Evolutionary conservation across 2,888 invertebrate genomes (phyloP), one percentile per base, ranked within the genome.

Genomic region (Eupithecia subfuscata): DNA sequence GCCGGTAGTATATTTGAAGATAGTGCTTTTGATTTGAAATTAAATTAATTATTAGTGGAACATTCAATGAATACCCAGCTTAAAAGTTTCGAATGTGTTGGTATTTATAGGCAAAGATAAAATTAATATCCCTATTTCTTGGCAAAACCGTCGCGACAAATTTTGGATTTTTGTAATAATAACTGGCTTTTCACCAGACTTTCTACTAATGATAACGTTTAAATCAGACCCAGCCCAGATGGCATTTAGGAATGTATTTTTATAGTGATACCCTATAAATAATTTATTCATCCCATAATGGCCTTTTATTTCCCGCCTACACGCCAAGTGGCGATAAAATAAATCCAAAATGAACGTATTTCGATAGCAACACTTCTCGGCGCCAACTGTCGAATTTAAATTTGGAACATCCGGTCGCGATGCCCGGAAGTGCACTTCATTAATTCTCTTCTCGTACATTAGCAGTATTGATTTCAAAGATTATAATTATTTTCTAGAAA

Each of bases 391-490:
- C 85, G 85, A 88, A 89, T 88, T 88, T 79, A 87, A 90, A 86
- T 85, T 83, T 84, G 82, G 86, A 87, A 86, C 88, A 87, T 92
- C 92, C 92, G 89, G 87, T 78, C 82, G 82, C 81, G 43, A 25
- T 43, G 68, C 43, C 68, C 88, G 91, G 91, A 92, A 91, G 89
- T 85, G 82, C 85, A 86, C 85, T 84, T 87, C 87, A 91, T 92
- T 92, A 90, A 90, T 91, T 90, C 89, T 79, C 79, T 82, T 81
- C 80, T 81, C 83, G 84, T 84, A 84, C 84, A 84, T 86, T 85
- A 75, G 83, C 76, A 78, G 79, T 81, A 84, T 60, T 73, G 74
- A 74, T 74, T 77, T 65, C 65, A 69, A 73, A 74, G 67, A 71
- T 25, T 12, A 60, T 22, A 30, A 30, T 30, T 43, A 30, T 30